A percentile compares a stretch with the other conserved stretches of the same genome.
Conservation (phyloP, 1,140 invertebrate species). For the Polypedilum pembai region DNA sequence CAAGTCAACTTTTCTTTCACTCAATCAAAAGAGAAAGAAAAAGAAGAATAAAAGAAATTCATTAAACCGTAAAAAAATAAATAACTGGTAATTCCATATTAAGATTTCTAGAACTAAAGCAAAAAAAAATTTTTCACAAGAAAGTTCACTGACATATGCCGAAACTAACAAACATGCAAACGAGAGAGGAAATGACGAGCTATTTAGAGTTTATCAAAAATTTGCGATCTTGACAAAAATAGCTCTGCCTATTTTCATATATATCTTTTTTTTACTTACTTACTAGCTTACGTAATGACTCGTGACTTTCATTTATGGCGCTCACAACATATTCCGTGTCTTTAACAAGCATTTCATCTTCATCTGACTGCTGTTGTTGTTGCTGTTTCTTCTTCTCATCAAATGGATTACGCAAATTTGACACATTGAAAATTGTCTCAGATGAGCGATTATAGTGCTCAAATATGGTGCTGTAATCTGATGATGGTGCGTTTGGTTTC, state of each 20-base stretch:
- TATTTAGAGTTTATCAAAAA: slow-evolving; percentile 8
- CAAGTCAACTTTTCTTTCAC: no score
- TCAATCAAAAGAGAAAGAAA: no score
- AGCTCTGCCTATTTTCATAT: not conserved
- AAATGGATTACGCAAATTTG: not conserved
- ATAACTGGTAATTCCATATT: no score
- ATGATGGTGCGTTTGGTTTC: not conserved
- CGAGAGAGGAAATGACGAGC: not conserved
- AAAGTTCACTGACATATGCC: no score
- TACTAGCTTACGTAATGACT: slow-evolving; percentile 35
- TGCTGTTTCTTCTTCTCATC: not conserved
- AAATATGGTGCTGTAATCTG: not conserved
- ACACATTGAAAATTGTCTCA: not conserved
- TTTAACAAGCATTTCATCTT: slow-evolving; percentile 30
- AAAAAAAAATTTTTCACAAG: no score
- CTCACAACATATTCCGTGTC: slow-evolving; percentile 34
- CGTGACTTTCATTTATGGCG: slow-evolving; percentile 35
- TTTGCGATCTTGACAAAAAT: slow-evolving; percentile 6
- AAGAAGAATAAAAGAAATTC: no score
- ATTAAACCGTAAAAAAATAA: no score
- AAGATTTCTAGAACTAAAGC: no score
- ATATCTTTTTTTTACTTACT: slow-evolving; percentile 12
- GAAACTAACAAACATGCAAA: not conserved
- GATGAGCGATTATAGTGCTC: not conserved
- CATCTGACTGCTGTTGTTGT: not conserved